These are phyloP conservation scores for Balanococcus diminutus DNA, from an alignment of 2,888 invertebrate genomes.

Conservation along the genomic window DNA sequence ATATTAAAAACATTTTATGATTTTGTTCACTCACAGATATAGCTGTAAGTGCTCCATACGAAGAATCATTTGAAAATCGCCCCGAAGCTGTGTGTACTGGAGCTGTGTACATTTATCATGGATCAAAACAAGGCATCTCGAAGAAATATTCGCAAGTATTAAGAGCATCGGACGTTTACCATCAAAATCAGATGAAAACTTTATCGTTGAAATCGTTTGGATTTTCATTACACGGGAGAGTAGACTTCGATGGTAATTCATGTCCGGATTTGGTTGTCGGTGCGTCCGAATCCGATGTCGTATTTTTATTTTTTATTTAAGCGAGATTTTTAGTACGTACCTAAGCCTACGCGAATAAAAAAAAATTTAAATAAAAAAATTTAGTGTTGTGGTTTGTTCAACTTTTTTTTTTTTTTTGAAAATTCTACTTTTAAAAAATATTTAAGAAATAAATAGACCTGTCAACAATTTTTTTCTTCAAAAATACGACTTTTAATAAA, in stretches of 20 bases:
- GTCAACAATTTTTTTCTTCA: too few relatives aligned
- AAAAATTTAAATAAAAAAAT: too few relatives aligned
- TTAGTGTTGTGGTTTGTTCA: too few relatives aligned
- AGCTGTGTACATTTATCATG: conserved; percentile 92
- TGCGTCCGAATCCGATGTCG: conserved; percentile 85
- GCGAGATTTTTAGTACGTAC: too few relatives aligned
- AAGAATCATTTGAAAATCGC: conserved; percentile 59
- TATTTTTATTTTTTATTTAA: conserved; percentile 85
- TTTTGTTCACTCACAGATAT: conserved; percentile 70
- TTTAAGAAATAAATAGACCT: too few relatives aligned
- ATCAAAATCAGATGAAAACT: conserved; percentile 58
- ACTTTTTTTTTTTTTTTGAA: too few relatives aligned
- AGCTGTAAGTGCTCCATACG: conserved; percentile 89
- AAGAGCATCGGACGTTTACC: conserved; percentile 72
- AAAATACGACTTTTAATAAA: too few relatives aligned
- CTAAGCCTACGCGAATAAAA: too few relatives aligned
- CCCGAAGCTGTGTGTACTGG: conserved; percentile 71
- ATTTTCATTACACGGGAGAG: conserved; percentile 91
- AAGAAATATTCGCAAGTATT: conserved; percentile 82
- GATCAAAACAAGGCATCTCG: conserved; percentile 78
- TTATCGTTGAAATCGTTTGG: conserved; percentile 76
- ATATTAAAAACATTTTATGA: background rate
- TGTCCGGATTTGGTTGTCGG: conserved; percentile 95
- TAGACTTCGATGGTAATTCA: conserved; percentile 89
- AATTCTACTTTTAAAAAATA: too few relatives aligned